Conservation (phyloP, 2,888 invertebrate species). For the Microdon myrmicae region DNA sequence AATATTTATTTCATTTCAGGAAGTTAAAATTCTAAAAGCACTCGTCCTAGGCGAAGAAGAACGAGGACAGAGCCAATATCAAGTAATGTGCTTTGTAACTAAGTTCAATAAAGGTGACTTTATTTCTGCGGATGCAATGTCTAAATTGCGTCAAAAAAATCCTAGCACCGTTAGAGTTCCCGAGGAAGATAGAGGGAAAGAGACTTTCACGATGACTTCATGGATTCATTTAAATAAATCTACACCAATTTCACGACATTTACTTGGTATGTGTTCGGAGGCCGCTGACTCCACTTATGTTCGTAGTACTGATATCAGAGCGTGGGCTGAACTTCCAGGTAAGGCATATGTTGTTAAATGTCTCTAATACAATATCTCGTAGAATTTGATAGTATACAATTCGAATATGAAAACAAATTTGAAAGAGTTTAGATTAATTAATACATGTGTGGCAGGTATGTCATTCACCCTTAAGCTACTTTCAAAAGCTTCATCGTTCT, state of each 20-base stretch:
- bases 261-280: constrained; percentile 80
- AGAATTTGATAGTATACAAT: no score
- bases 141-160: constrained; percentile 90
- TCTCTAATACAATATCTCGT: no score
- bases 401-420: no score
- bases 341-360: constrained; percentile 63
- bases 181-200: constrained; percentile 88
- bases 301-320: constrained; percentile 79
- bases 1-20: constrained; percentile 71
- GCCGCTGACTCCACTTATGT: constrained; percentile 82
- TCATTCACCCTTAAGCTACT: no score
- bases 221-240: constrained; percentile 78
- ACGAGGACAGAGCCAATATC: constrained; percentile 86
- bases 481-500: no score
- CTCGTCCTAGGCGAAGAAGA: constrained; percentile 92
- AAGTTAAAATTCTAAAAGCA: constrained; percentile 90
- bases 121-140: constrained; percentile 96
- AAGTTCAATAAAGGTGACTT: constrained; percentile 92
- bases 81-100: constrained; percentile 90
- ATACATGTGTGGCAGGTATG: no score
- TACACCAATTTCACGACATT: constrained; percentile 77
- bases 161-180: constrained; percentile 88
- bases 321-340: constrained; percentile 85
- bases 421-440: no score
- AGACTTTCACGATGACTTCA: constrained; percentile 85